These are phyloP conservation scores for Chalcis sispes DNA, from an alignment of 2,888 invertebrate species.

Conservation along the genomic window DNA sequence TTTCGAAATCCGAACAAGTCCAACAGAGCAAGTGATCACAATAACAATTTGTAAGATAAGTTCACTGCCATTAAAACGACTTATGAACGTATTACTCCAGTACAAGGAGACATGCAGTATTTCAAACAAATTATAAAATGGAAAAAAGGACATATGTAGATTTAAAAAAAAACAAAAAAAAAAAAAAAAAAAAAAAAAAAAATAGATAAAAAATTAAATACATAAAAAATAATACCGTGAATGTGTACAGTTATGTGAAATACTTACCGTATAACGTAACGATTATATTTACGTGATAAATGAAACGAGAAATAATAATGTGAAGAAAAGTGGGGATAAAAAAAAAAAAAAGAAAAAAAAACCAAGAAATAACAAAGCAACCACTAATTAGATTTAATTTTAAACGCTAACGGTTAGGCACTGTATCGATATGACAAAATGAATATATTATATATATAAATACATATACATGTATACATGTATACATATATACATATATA, in stretches of 20 bases:
- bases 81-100: background rate
- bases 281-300: conserved; percentile 64
- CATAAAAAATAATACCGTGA: conserved; percentile 60
- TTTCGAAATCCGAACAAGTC: too few relatives aligned
- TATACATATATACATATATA: conserved; percentile 42
- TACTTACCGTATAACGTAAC: conserved; percentile 65
- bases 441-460: conserved; percentile 61
- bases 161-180: conserved; percentile 51
- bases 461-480: conserved; percentile 19
- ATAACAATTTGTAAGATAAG: conserved; percentile 68
- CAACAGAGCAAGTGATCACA: conserved; percentile 65
- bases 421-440: conserved; percentile 67
- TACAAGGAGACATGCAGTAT: background rate
- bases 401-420: conserved; percentile 66
- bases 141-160: background rate
- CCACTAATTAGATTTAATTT: conserved; percentile 67
- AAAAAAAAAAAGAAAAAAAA: background rate
- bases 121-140: too few relatives aligned
- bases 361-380: conserved; percentile 54
- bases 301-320: conserved; percentile 4
- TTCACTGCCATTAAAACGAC: conserved; percentile 70
- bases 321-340: background rate
- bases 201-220: conserved; percentile 25
- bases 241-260: conserved; percentile 71
- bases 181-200: conserved; percentile 41